A percentile compares a stretch with the other conserved stretches of the same genome.
These are phyloP conservation scores for Stenoptilia bipunctidactyla DNA, from an alignment of 2,888 invertebrate genomes.

Conservation along the genomic window DNA sequence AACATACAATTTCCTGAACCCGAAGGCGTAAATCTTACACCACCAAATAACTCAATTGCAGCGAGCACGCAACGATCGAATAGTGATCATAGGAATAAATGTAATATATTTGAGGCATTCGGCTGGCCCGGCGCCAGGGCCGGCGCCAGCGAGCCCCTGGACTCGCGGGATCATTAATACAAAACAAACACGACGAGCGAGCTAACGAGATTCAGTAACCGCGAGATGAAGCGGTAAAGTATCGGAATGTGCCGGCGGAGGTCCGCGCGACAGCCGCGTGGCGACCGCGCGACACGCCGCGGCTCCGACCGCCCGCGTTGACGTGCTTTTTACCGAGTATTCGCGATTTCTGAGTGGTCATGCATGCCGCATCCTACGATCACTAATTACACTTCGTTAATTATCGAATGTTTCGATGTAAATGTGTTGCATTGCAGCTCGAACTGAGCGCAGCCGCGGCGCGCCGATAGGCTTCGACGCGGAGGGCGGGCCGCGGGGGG, in stretches of 20 bases:
- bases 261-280: constrained; percentile 53
- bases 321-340: constrained; percentile 31
- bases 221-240: constrained; percentile 68
- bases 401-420: constrained; percentile 41
- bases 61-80: constrained; percentile 27
- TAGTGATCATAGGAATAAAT: constrained; percentile 57
- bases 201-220: constrained; percentile 68
- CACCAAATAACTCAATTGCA: constrained; percentile 52
- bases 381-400: constrained; percentile 50
- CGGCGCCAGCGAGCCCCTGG: constrained; percentile 64
- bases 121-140: constrained; percentile 55
- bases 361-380: constrained; percentile 30
- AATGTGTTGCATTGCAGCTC: constrained; percentile 23
- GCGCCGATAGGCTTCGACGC: constrained; percentile 38
- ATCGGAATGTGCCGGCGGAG: constrained; percentile 51
- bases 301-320: constrained; percentile 42
- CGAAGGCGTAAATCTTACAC: constrained; percentile 5
- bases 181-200: constrained; percentile 71
- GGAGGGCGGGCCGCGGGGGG: constrained; percentile 41
- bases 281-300: constrained; percentile 34
- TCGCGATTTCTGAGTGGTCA: constrained; percentile 20
- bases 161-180: constrained; percentile 58
- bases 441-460: constrained; percentile 22
- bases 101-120: constrained; percentile 62
- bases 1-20: constrained; percentile 25